Conservation (phyloP, 2,888 invertebrate genomes). For the Limnephilus marmoratus region DNA sequence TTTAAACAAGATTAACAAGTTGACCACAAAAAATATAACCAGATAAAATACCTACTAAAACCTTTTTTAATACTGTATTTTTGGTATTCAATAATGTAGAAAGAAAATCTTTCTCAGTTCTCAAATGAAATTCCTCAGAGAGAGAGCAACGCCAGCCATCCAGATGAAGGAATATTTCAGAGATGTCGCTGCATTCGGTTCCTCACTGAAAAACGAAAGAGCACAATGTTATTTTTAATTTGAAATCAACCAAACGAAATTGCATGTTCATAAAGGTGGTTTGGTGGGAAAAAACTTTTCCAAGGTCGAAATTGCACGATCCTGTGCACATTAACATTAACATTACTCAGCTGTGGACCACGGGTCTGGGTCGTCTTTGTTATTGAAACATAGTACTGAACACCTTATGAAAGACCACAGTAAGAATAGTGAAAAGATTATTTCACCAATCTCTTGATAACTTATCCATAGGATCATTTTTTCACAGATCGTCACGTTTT, state of each 20-base stretch:
- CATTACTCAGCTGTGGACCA: background rate
- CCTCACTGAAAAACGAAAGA: background rate
- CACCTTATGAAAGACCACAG: no score
- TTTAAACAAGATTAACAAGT: no score
- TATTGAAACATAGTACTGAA: no score
- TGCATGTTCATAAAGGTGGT: background rate
- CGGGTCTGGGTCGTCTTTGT: no score
- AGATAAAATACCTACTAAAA: background rate
- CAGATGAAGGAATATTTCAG: conserved; percentile 5
- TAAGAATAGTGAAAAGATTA: no score
- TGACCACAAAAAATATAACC: background rate
- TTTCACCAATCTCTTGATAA: no score
- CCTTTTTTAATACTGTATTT: background rate
- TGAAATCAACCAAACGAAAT: background rate
- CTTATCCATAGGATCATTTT: no score
- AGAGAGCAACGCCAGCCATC: background rate
- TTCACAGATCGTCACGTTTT: no score
- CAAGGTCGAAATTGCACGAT: background rate
- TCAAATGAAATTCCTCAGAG: background rate
- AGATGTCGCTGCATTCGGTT: conserved; percentile 36
- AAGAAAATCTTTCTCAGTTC: background rate
- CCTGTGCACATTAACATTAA: no score
- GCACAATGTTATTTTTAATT: background rate
- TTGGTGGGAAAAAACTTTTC: background rate
- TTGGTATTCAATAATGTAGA: background rate